These are phyloP conservation scores for Halcyon badia DNA, from an alignment of 2,797 vertebrate species.

Conservation along the genomic window DNA sequence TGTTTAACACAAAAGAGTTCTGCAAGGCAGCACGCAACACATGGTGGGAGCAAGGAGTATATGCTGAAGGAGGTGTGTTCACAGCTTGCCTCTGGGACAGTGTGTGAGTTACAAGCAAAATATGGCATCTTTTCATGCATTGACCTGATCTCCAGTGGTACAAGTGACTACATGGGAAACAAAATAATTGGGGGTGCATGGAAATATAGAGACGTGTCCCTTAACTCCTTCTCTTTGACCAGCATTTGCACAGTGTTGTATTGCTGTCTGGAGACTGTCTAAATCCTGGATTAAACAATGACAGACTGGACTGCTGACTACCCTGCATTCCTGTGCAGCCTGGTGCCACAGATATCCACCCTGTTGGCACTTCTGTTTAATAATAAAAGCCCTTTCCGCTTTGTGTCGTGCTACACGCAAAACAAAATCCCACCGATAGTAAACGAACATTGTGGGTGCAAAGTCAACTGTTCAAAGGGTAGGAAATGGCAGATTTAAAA, in stretches of 20 bases:
- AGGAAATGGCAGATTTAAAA: conserved; percentile 16
- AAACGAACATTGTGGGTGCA: not conserved
- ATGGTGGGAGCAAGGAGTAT: not conserved
- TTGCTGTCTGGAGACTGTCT: not conserved
- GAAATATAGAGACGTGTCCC: not conserved
- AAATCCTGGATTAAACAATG: conserved; percentile 52
- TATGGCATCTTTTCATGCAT: not conserved
- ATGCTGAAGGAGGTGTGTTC: not conserved
- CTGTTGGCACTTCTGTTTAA: conserved; percentile 34
- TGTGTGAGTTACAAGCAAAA: not conserved
- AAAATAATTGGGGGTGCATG: not conserved
- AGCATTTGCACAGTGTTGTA: accelerated
- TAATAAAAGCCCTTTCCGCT: not conserved
- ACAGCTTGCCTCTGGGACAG: not conserved
- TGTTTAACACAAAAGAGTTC: conserved; percentile 6
- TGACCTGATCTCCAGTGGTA: not conserved
- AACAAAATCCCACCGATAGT: not conserved
- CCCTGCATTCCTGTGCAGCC: conserved; percentile 28
- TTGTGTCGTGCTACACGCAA: not conserved
- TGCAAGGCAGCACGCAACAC: not conserved
- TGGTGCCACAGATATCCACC: not conserved
- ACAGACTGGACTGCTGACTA: conserved; percentile 20
- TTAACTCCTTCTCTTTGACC: not conserved
- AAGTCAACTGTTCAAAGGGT: not conserved
- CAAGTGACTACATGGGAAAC: not conserved